Evolutionary conservation across 2,888 invertebrate species (phyloP), one percentile per base, ranked within the genome.

Genomic region (Antheraea yamamai): DNA sequence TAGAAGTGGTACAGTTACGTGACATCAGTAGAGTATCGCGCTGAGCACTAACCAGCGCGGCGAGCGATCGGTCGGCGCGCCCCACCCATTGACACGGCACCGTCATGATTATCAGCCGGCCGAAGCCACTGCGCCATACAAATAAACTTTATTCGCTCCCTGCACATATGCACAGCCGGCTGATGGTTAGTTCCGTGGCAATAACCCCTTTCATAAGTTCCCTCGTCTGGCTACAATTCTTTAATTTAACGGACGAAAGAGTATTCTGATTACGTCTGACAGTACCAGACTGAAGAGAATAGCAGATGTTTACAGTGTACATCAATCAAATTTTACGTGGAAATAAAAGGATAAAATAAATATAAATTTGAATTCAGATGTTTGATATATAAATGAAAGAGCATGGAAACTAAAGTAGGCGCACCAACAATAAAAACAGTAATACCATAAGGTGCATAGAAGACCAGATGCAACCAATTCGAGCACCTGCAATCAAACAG

Each of bases 61-160:
- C 84, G 82, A 80, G 81, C 83, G 84, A 78, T 81, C 81, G 84
- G 82, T 81, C 87, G 86, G 84, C 86, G 85, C 90, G 91, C 93
- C 93, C 94, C 94, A 88, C 93, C 93, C 91, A 87, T 87, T 88
- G 87, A 87, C 88, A 85, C 90, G 87, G 85, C 88, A 88, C 84
- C 89, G 87, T 85, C 88, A 88, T 89, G 87, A 91, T 93, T 92
- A 94, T 92, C 92, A 93, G 91, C 86, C 88, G 88, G 88, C 89
- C 88, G 85, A 81, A 87, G 87, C 87, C 85, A 82, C 89, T 82
- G 86, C 86, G 81, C 84, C 90, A 87, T 88, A 93, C 93, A 94
- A 94, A 94, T 94, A 93, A 94, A 94, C 90, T 92, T 93, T 93
- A 94, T 94, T 94, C 92, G 89, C 91, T 93, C 91, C 92, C 91